Evolutionary conservation across 30 jellyfish, hydroid and myxozoan genomes (phyloP).

Genomic region (Catostylus mosaicus): DNA sequence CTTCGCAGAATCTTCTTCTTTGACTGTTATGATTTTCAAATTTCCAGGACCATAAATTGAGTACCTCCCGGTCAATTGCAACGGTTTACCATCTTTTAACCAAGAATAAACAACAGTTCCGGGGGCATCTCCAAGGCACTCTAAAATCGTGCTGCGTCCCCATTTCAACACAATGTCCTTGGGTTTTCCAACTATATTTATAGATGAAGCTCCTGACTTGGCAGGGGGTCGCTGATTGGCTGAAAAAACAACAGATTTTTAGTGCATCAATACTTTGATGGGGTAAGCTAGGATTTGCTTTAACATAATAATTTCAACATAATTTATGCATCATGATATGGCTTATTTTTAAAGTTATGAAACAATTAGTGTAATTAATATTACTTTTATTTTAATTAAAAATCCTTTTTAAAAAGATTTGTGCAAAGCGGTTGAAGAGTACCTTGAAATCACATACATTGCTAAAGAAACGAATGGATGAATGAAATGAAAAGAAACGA

Average conservation of each 20-base stretch:
- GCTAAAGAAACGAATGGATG: no score
- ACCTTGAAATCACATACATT: no score
- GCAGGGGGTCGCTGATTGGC: slow-evolving; percentile 49
- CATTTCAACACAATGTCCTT: slow-evolving; percentile 57
- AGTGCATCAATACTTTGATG: no score
- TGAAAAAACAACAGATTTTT: not conserved
- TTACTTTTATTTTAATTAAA: no score
- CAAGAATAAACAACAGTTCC: slow-evolving; percentile 67
- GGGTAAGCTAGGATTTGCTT: no score
- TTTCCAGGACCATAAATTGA: slow-evolving; percentile 70
- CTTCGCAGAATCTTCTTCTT: slow-evolving; percentile 77
- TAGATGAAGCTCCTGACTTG: slow-evolving; percentile 21
- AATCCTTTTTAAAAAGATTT: no score
- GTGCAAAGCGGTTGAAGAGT: no score
- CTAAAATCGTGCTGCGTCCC: slow-evolving; percentile 87
- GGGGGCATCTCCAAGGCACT: slow-evolving; percentile 90
- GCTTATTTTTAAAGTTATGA: no score
- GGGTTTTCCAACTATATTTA: slow-evolving; percentile 74
- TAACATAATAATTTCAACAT: no score
- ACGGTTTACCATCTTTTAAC: slow-evolving; percentile 69
- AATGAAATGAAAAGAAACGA: no score
- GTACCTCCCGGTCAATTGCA: slow-evolving; percentile 52
- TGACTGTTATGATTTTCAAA: slow-evolving; percentile 59
- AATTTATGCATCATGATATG: no score
- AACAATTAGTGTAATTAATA: no score